Evolutionary conservation across 2,797 vertebrate genomes (phyloP), one percentile per base, ranked within the genome.

Genomic region (Dendrocincla tyrannina): DNA sequence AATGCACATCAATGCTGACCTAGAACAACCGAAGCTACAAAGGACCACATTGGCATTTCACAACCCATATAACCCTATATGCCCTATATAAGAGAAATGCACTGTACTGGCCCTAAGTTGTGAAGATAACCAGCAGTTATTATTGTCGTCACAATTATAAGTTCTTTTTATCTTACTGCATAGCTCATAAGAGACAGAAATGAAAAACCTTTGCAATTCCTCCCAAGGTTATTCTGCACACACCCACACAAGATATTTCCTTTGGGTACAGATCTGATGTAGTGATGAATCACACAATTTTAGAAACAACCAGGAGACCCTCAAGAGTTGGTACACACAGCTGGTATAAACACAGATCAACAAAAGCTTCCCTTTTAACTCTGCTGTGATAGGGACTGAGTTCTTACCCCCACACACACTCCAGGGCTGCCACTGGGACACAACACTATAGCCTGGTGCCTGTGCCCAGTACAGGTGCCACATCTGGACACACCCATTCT

Each of bases 1-100:
- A 92, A 68, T 77, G 68, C n/a, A 73, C 77, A 60, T 80, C 94
- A 74, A 56, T 58, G 64, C 33, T 95, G 93, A 95, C 93, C 84
- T 87, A 70, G 67, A 96, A 87, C 37, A 89, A 75, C 56, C 33
- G 30, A 88, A 37, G 81, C 47, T 81, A 76, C 42, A 39, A 68
- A 62, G 25, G 46, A 73, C 9, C 3, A 0, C 13, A 18, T 3
- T 49, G 77, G 63, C 67, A 74, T 77, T 78, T 87, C 81, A 85
- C n/a, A 77, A 16, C 30, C 42, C 77, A 35, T 9, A 37, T 46
- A 33, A 46, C 44, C 63, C 42, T 64, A 9, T n/a, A 33, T 73
- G 86, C 30, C 49, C 44, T 60, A 1, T 17, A 7, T 67, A 60
- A 56, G 16, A 66, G 25, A 46, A 10, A 18, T 32, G 28, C 19